Evolutionary conservation across 1,140 invertebrate genomes (phyloP).

Genomic region (Drosophila funebris): DNA sequence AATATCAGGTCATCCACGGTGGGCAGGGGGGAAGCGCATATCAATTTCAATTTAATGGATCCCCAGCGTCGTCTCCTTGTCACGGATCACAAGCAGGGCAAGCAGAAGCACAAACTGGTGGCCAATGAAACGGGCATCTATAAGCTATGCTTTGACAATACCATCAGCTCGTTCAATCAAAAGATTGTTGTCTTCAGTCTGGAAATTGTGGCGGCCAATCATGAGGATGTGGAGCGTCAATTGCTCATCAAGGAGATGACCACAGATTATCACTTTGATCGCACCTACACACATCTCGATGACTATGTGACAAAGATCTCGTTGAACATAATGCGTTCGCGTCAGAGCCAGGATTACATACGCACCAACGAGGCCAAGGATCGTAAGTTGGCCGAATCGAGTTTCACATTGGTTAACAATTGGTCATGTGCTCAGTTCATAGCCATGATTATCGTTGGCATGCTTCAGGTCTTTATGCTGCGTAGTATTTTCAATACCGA

Average conservation of each 20-base stretch:
- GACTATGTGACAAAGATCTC: slow-evolving; percentile 85
- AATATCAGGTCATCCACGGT: slow-evolving; percentile 91
- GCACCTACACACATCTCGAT: slow-evolving; percentile 86
- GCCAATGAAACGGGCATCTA: slow-evolving; percentile 87
- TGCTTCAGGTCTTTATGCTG: slow-evolving; percentile 88
- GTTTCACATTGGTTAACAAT: slow-evolving; percentile 88
- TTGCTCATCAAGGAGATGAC: slow-evolving; percentile 84
- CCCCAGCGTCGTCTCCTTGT: slow-evolving; percentile 86
- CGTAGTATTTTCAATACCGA: slow-evolving; percentile 88
- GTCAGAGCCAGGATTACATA: slow-evolving; percentile 89
- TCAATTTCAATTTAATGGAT: slow-evolving; percentile 88
- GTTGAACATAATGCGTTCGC: slow-evolving; percentile 86
- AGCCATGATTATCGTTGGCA: slow-evolving; percentile 89
- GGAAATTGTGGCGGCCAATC: slow-evolving; percentile 85
- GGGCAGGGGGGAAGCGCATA: slow-evolving; percentile 90
- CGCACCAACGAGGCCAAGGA: slow-evolving; percentile 90
- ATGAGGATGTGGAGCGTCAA: slow-evolving; percentile 30
- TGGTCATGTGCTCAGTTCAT: slow-evolving; percentile 89
- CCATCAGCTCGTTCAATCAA: slow-evolving; percentile 89
- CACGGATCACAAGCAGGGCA: slow-evolving; percentile 86
- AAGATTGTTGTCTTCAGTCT: slow-evolving; percentile 91
- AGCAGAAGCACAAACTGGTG: slow-evolving; percentile 86
- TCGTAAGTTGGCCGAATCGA: slow-evolving; percentile 90
- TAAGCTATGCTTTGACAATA: slow-evolving; percentile 92
- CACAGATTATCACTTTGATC: slow-evolving; percentile 86